These are phyloP conservation scores for Fragum whitleyi DNA, from an alignment of 2,888 invertebrate species.

Conservation along the genomic window DNA sequence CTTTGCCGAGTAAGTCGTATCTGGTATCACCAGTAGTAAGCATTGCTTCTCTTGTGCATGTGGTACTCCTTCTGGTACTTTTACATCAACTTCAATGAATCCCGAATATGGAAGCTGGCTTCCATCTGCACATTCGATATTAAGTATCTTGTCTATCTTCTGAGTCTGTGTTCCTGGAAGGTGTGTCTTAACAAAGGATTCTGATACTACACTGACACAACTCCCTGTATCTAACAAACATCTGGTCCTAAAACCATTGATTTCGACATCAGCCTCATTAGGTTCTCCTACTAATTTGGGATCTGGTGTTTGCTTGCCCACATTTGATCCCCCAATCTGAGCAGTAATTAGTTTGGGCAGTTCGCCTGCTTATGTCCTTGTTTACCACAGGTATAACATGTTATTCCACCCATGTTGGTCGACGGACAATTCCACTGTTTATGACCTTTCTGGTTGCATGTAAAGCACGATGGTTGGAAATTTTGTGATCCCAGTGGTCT, in stretches of 20 bases:
- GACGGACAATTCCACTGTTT: constrained; percentile 19
- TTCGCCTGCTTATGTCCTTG: too few species aligned
- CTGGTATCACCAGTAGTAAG: background rate
- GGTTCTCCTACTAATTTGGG: background rate
- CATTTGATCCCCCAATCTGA: constrained; percentile 15
- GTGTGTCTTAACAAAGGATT: background rate
- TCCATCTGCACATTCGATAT: too few species aligned
- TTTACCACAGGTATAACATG: background rate
- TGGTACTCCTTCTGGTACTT: background rate
- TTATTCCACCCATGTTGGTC: background rate
- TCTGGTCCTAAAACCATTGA: background rate
- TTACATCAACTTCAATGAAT: background rate
- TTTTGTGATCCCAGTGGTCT: background rate
- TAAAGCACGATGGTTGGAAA: constrained; percentile 15
- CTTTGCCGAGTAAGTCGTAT: background rate
- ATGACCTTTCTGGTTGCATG: constrained; percentile 23
- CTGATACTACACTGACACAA: background rate
- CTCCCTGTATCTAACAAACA: too few species aligned
- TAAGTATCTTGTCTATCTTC: background rate
- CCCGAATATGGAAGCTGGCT: background rate
- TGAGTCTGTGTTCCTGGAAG: background rate
- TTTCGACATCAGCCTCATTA: too few species aligned
- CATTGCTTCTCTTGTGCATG: background rate
- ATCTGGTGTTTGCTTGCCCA: background rate
- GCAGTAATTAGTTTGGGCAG: constrained; percentile 17